Percentiles rank a stretch among this genome's conserved stretches.
phyloP scores from a whole-genome alignment of 1,140 invertebrate genomes.

The Venturia canescens region DNA sequence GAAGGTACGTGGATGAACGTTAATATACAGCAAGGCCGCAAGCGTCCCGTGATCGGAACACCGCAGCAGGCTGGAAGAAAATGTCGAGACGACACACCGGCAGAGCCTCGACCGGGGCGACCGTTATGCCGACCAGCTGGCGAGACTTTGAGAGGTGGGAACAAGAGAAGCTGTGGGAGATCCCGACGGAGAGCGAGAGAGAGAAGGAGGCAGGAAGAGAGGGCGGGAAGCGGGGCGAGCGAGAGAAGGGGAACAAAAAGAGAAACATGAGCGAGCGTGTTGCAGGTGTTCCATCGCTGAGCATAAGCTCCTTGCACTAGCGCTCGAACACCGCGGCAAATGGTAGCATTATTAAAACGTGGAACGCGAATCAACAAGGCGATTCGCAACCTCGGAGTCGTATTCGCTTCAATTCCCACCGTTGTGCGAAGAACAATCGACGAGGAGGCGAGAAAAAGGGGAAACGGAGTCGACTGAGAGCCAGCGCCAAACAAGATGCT shows the following conservation, averaged over 20 bases:
- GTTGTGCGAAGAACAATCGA: neutral
- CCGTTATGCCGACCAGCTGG: constrained; percentile 18
- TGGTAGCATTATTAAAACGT: constrained; percentile 11
- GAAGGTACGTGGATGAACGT: neutral
- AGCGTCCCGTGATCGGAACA: constrained; percentile 4
- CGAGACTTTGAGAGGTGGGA: constrained; percentile 27
- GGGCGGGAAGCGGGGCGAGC: neutral
- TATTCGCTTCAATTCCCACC: neutral
- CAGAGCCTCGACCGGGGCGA: constrained; percentile 18
- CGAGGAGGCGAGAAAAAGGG: neutral
- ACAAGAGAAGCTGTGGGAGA: constrained; percentile 18
- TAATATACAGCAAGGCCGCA: neutral
- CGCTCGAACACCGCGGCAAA: neutral
- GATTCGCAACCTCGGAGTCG: neutral
- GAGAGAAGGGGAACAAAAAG: too few relatives aligned
- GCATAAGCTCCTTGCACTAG: neutral
- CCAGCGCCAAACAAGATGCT: neutral
- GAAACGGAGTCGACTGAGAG: neutral
- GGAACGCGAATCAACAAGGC: neutral
- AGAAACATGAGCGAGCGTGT: constrained; percentile 8
- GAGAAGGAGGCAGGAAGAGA: neutral
- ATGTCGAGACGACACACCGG: neutral
- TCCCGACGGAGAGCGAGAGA: constrained; percentile 45
- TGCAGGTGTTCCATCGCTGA: constrained; percentile 18
- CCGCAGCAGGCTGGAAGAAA: constrained; percentile 20